Evolutionary conservation across 2,113 vertebrate species (phyloP), one percentile per base, ranked within the genome.

Genomic region (Hippoglossus stenolepis): DNA sequence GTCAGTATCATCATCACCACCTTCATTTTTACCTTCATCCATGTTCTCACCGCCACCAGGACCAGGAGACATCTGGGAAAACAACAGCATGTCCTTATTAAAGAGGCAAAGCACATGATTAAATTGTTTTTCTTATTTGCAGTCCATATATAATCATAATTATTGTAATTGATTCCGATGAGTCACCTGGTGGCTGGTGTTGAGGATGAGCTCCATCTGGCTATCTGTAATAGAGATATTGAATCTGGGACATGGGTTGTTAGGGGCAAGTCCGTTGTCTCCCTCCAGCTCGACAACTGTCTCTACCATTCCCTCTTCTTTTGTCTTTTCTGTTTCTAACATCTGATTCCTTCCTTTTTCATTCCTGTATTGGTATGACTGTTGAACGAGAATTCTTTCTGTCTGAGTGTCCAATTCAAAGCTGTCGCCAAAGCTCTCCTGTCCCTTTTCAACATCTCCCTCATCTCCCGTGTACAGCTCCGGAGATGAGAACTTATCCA

Each of bases 371-470:
- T 51, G 26, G 9, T 26, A 45, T 1, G 65, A 73, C 35, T 92
- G 90, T 59, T 97, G 96, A 75, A 95, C 92, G 70, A 99, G 94
- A 66, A 99, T 93, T 90, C 92, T 95, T 70, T 98, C 97, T 6
- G 96, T 97, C 82, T 97, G 97, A 77, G 96, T 97, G 91, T 99
- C 97, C 77, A 98, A 84, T 87, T 95, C 95, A 76, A 99, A 97
- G 87, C 97, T 99, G 70, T 98, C 96, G 67, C 96, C 95, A 87
- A 98, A 98, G 65, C 92, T 95, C 85, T 94, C 95, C 76, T 87
- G 87, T 11, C 61, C 83, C 45, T n/a, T 75, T 47, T 83, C 89
- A 69, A 75, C 83, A 20, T 38, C 82, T 43, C 58, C 77, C 26
- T 73, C 83, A 20, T 38, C 82, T 40, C 56, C 77, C 24, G 78